Evolutionary conservation across 2,888 invertebrate genomes (phyloP).

Genomic region (Didymodactylos carnosus): DNA sequence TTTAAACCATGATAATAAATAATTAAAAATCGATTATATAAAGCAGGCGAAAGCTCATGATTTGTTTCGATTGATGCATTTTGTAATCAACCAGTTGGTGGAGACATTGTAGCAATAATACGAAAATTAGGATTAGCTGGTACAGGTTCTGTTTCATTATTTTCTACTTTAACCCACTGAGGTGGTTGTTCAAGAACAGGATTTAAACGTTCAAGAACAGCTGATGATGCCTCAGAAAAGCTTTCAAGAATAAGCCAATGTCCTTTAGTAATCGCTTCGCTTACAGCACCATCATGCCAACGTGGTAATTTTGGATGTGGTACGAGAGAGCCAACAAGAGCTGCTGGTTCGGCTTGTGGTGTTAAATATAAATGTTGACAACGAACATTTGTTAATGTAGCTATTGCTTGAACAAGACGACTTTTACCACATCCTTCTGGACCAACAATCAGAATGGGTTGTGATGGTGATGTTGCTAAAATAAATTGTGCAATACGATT

Average conservation of each 20-base stretch:
- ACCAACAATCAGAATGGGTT: neutral
- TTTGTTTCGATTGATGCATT: neutral
- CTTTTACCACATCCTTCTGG: neutral
- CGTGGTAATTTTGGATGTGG: neutral
- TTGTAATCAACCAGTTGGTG: slow-evolving; percentile 68
- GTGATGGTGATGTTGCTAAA: neutral
- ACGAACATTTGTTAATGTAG: neutral
- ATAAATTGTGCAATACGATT: neutral
- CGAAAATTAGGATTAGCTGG: slow-evolving; percentile 52
- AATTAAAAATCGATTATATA: slow-evolving; percentile 52
- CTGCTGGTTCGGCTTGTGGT: neutral
- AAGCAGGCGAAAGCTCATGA: slow-evolving; percentile 70
- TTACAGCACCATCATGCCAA: neutral
- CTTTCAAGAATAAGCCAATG: neutral
- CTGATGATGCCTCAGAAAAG: neutral
- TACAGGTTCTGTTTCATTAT: slow-evolving; percentile 17
- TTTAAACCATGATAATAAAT: neutral
- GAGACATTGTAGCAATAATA: slow-evolving; percentile 97
- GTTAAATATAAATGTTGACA: neutral
- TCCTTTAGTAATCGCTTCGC: neutral
- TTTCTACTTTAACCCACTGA: slow-evolving; percentile 65
- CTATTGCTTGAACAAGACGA: neutral
- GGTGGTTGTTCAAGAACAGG: slow-evolving; percentile 79
- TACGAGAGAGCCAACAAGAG: neutral
- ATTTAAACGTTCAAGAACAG: slow-evolving; percentile 85